Evolutionary conservation across 2,113 vertebrate species (phyloP), one percentile per base, ranked within the genome.

Genomic region (Saccopteryx bilineata): DNA sequence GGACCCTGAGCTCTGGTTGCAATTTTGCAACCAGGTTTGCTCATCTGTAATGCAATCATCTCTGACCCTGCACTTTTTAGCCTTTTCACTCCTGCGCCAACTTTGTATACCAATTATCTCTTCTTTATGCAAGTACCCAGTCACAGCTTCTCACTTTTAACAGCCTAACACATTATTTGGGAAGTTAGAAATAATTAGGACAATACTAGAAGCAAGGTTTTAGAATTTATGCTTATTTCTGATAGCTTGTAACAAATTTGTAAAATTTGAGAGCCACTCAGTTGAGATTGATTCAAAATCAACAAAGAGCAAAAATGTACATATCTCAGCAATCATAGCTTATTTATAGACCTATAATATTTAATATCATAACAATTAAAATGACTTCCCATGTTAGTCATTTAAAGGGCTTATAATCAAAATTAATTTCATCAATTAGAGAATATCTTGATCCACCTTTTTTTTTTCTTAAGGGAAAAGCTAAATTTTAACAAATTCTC

Each of bases 131-230:
- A 95, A 91, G 19, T 17, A 61, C 15, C 58, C 33, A 88, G 33
- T 87, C 84, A 87, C 11, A 84, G 11, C 21, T 79, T 87, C n/a
- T 78, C 24, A 93, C 75, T 63, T 69, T 92, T 91, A 88, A 93
- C 23, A 91, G 26, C 13, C 66, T 93, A 54, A 28, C n/a, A 68
- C 31, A 72, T n/a, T 71, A 54, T 87, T 92, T 88, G 56, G 33
- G 58, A 60, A 71, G 33, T 84, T 93, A 63, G 26, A 94, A 90
- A 78, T 83, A 61, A 78, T 74, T 74, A 68, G 19, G 56, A 84
- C 50, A 80, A 56, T 58, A 90, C n/a, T 31, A 66, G 3, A 87
- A 28, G 11, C 28, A 74, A 80, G 7, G 19, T 65, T 87, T 71
- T 63, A 23, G 8, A 76, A 79, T 75, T 90, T 87, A 84, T 17